Conservation (phyloP, 2,113 vertebrate species). For the Sterrhoptilus dennistouni region DNA sequence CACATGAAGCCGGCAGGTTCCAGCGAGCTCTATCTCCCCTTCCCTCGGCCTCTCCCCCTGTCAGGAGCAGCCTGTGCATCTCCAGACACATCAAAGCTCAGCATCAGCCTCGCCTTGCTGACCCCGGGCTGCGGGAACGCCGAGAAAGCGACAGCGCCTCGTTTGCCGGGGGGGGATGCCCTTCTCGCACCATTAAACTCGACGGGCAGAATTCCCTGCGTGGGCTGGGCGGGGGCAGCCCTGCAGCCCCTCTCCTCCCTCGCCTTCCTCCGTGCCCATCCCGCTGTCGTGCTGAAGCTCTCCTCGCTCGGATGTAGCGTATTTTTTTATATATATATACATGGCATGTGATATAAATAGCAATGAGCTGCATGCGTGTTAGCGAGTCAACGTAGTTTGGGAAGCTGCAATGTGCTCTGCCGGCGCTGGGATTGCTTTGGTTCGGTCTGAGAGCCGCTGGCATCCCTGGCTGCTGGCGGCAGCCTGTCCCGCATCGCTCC, state of each 20-base stretch:
- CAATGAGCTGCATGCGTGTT: conserved; percentile 37
- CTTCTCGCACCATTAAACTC: not conserved
- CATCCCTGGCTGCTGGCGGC: not conserved
- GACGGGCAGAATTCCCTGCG: not conserved
- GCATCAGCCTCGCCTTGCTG: not conserved
- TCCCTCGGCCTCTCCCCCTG: not conserved
- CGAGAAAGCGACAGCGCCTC: not conserved
- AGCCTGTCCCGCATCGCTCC: not conserved
- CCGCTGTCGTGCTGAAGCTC: not conserved
- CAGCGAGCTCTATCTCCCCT: not conserved
- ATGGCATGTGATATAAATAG: conserved; percentile 49
- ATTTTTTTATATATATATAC: not conserved
- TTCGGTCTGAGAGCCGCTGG: not conserved
- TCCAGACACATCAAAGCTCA: not conserved
- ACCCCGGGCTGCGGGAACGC: not conserved
- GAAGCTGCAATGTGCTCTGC: not conserved
- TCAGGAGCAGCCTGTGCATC: not conserved
- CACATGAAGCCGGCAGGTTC: not conserved
- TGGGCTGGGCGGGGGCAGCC: not conserved
- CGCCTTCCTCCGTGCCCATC: not conserved
- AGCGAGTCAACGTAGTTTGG: not conserved
- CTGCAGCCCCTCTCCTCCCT: not conserved
- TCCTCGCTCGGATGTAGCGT: not conserved
- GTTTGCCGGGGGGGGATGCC: not conserved
- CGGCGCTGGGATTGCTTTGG: not conserved